Base-by-base conservation (phyloP, 2,888 invertebrate genomes). In the Icerya purchasi region DNA sequence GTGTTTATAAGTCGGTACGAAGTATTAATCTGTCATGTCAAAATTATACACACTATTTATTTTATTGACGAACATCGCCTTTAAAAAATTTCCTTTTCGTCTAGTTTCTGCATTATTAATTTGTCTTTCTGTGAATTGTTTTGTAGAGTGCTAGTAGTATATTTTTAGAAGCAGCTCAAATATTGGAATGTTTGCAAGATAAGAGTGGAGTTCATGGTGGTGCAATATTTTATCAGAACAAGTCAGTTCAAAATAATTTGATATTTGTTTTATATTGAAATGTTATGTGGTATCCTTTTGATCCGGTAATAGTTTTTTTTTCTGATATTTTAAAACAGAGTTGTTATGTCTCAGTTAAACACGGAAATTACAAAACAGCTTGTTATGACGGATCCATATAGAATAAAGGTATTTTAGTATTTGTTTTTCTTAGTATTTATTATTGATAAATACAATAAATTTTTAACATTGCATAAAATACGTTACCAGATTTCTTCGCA, bases 141-240 rank as follows among this genome's bases (percentile, higher is more conserved):
- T 75, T 76, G 53, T 73, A 90, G 88, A 88, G 86, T 71, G 87
- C 85, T 36, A 86, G 86, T 66, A 85, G 84, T 65, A 81, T 91
- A 62, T 91, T 86, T 71, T 77, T 90, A 71, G 87, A 89, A 74
- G 84, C 90, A 1, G 82, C 87, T 72, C 86, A 90, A 70, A 80
- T 90, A 61, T 72, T 93, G 62, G 87, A 91, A 67, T 81, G 83
- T 65, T 89, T 88, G 68, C 84, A 88, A 69, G 81, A 82, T 69
- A 81, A 80, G 58, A 78, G 78, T 65, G 84, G 86, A 36, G 84
- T 91, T 49, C 73, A 90, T 53, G 91, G 89, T 3, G 93, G 93
- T 58, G 79, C 83, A 57, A 77, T 93, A 60, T 77, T 92, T 62
- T 90, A 87, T 69, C 88, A 90, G 70, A 91, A 89, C 71, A 89